These are phyloP conservation scores for Corbicula japonica DNA, from an alignment of 2,888 invertebrate genomes.

Conservation along the genomic window DNA sequence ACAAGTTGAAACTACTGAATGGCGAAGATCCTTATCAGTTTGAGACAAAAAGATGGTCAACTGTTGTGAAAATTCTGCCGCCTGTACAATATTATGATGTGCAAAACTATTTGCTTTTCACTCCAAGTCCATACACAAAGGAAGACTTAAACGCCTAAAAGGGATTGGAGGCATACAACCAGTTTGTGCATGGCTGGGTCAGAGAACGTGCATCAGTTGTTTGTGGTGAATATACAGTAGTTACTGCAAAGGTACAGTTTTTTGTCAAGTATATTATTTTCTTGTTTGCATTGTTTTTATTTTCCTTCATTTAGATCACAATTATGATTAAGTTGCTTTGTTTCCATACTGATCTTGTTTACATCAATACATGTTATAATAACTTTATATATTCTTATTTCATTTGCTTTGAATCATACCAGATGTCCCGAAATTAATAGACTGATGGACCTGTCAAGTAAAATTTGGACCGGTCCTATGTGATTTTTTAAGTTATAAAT, in stretches of 20 bases:
- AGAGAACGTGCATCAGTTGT: slow-evolving; percentile 22
- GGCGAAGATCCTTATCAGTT: slow-evolving; percentile 52
- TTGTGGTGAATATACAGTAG: slow-evolving; percentile 12
- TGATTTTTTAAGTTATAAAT: neutral
- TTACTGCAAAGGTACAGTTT: slow-evolving; percentile 54
- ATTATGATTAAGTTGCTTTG: neutral
- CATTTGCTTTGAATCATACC: no score
- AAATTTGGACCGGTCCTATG: neutral
- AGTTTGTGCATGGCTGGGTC: slow-evolving; percentile 62
- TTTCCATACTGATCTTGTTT: no score
- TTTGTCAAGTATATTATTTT: no score
- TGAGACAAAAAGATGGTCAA: slow-evolving; percentile 24
- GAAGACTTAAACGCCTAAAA: slow-evolving; percentile 47
- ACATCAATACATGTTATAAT: no score
- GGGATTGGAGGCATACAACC: slow-evolving; percentile 55
- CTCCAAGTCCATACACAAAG: slow-evolving; percentile 36
- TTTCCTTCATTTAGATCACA: neutral
- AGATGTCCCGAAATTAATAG: neutral
- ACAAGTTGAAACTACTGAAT: slow-evolving; percentile 33
- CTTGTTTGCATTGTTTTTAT: neutral
- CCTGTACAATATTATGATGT: slow-evolving; percentile 45
- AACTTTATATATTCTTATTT: no score
- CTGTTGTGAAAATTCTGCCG: slow-evolving; percentile 17
- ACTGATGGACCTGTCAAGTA: neutral
- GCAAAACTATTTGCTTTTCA: slow-evolving; percentile 30